Base-by-base conservation (phyloP, 2,113 vertebrate species). In the Prunella himalayana region DNA sequence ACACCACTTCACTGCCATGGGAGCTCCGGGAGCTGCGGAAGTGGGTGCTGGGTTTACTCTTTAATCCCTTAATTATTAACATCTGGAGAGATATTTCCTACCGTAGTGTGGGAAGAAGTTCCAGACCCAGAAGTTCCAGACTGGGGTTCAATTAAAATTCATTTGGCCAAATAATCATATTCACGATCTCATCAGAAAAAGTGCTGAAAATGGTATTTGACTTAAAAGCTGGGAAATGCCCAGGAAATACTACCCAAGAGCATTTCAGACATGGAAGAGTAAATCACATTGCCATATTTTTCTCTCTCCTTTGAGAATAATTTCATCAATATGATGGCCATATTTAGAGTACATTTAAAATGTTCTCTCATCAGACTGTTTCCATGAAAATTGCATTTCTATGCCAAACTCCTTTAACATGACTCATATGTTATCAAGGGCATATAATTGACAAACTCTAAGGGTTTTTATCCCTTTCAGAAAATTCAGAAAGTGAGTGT, bases 31-130 rank as follows among this genome's bases (percentile, higher is more conserved):
- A 96, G 83, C 94, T 90, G 79, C 51, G 76, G 93, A 96, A 96
- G 88, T 68, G 92, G 78, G 59, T 83, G 47, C 90, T 90, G 82
- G 35, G 11, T 86, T 96, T 95, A 20, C 86, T 79, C 93, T 95
- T 94, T 91, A 96, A 86, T 93, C 90, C 90, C 65, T 92, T 91
- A 96, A 97, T 93, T 84, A 77, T 86, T 92, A 94, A 92, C 95
- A 96, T 94, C 96, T 97, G 94, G 93, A 90, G 88, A 61, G 53
- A 22, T 7, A 81, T 65, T 96, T 94, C 77, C 60, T 96, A 68
- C 56, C 0, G 0, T 64, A 86, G 72, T 88, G 93, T 97, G 92
- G 86, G 93, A 96, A 96, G 80, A 82, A 61, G 61, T 90, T 95
- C 24, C 90, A 96, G 68, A 68, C n/a, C 23, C n/a, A 93, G 68